Evolutionary conservation across 1,140 invertebrate species (phyloP).

Genomic region (Carposina sasakii): DNA sequence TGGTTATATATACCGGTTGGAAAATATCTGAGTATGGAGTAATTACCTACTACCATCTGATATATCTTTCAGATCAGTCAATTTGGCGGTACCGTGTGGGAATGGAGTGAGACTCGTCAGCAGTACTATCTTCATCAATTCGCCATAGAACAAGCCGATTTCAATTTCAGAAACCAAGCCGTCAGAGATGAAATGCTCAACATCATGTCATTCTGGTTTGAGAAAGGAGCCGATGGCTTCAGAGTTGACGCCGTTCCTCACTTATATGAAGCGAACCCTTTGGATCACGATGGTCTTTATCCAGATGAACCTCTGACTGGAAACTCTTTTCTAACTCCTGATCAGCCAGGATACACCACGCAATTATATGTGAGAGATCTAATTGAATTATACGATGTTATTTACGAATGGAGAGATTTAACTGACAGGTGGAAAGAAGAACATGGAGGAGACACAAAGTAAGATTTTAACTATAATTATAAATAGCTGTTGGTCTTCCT

Average conservation of each 20-base stretch:
- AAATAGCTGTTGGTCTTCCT: no score
- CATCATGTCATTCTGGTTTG: conserved; percentile 76
- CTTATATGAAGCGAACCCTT: conserved; percentile 73
- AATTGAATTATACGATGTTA: conserved; percentile 74
- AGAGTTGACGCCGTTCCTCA: conserved; percentile 78
- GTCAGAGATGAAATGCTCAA: conserved; percentile 75
- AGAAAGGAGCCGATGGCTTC: conserved; percentile 81
- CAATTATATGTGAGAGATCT: conserved; percentile 78
- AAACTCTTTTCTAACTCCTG: conserved; percentile 39
- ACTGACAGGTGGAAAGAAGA: conserved; percentile 70
- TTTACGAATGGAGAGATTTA: conserved; percentile 76
- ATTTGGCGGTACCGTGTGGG: conserved; percentile 79
- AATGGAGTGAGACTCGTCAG: conserved; percentile 74
- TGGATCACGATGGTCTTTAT: conserved; percentile 66
- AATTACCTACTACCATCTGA: neutral
- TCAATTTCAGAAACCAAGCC: conserved; percentile 77
- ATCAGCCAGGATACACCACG: conserved; percentile 62
- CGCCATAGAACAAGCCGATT: conserved; percentile 76
- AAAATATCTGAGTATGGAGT: no score
- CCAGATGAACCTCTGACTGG: conserved; percentile 75
- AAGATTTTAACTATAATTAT: no score
- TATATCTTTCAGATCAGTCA: conserved; percentile 56
- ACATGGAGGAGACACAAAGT: conserved; percentile 62
- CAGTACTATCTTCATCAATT: conserved; percentile 84
- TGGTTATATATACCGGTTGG: no score